Conservation (phyloP, 2,113 vertebrate genomes). For the Dipodomys spectabilis region DNA sequence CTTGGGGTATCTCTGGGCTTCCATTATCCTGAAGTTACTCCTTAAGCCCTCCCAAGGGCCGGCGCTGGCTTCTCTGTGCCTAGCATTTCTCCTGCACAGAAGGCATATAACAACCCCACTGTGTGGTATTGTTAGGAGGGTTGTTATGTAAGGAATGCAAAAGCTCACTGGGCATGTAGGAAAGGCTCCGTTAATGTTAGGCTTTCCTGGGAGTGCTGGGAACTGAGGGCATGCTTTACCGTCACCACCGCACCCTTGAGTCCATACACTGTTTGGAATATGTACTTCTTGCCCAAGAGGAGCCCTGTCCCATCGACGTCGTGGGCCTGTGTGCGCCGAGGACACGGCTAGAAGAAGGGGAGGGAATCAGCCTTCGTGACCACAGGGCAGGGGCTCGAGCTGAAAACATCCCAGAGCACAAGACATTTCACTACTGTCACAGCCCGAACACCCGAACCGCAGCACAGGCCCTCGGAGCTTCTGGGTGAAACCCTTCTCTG, state of each 20-base stretch:
- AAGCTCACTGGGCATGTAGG: background rate
- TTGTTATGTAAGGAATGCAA: background rate
- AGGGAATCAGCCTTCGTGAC: background rate
- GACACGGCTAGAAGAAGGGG: background rate
- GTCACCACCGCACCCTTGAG: background rate
- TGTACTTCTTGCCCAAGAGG: background rate
- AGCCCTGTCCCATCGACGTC: background rate
- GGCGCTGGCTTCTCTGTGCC: background rate
- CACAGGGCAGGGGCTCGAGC: background rate
- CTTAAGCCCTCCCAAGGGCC: rapidly evolving
- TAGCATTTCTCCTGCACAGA: background rate
- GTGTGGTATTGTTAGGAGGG: background rate
- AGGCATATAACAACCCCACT: too few species aligned
- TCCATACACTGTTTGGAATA: background rate
- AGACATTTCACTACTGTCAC: background rate
- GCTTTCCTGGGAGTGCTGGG: too few species aligned
- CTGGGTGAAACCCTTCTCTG: background rate
- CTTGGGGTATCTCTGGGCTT: too few species aligned
- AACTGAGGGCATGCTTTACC: too few species aligned
- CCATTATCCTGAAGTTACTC: too few species aligned
- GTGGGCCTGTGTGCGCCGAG: background rate
- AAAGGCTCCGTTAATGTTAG: too few species aligned
- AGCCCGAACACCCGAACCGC: too few species aligned
- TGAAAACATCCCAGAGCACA: conserved; percentile 6
- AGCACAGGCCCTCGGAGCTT: too few species aligned